Evolutionary conservation across 2,797 vertebrate genomes (phyloP).

Genomic region (Percopsis omiscomaycus): DNA sequence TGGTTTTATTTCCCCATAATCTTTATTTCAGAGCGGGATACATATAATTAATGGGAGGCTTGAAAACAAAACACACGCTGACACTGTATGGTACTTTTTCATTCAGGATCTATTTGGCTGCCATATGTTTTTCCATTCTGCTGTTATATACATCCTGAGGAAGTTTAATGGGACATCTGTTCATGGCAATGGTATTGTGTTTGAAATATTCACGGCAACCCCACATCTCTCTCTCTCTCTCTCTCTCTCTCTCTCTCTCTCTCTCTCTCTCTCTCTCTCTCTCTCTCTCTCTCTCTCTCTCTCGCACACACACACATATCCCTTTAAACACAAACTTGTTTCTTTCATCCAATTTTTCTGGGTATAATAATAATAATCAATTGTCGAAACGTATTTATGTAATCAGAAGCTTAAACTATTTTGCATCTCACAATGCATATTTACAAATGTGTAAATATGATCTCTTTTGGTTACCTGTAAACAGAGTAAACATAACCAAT

Average conservation of each 20-base stretch:
- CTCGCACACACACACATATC: not conserved
- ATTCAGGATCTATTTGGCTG: not conserved
- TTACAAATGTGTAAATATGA: too few species aligned
- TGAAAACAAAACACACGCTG: not conserved
- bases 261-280: not conserved
- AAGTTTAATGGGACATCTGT: conserved; percentile 27
- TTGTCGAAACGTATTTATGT: too few species aligned
- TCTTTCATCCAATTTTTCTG: not conserved
- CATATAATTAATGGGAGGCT: not conserved
- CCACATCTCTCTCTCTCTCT: not conserved
- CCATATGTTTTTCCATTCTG: conserved; percentile 7
- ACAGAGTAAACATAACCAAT: not conserved
- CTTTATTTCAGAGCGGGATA: not conserved
- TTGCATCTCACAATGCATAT: too few species aligned
- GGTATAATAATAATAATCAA: conserved; percentile 31
- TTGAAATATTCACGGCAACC: not conserved
- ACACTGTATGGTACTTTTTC: conserved; percentile 4
- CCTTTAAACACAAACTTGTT: not conserved
- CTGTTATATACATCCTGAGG: not conserved
- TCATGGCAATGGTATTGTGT: not conserved
- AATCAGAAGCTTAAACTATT: too few species aligned
- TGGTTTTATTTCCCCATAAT: too few species aligned
- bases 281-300: not conserved
- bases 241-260: not conserved
- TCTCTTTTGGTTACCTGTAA: conserved; percentile 8